A percentile compares a stretch with the other conserved stretches of the same genome.
phyloP scores from a whole-genome alignment of 2,113 vertebrate genomes.

The Corythornis cristatus region DNA sequence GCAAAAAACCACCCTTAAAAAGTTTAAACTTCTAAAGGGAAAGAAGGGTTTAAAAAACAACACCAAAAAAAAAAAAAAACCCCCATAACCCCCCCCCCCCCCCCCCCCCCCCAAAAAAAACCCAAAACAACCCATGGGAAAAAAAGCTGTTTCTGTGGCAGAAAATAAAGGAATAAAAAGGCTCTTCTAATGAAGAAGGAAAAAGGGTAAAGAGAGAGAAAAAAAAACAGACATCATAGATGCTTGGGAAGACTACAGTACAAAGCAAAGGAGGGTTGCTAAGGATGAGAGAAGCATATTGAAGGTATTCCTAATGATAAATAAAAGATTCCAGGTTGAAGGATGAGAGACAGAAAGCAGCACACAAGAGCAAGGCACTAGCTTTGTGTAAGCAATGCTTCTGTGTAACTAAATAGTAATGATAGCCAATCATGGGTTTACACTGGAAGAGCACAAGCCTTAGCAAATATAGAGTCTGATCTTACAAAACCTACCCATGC shows the following conservation, averaged over 20 bases:
- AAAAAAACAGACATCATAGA: not conserved
- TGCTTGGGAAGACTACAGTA: not conserved
- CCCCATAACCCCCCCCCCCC: too few species aligned
- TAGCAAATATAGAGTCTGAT: not conserved
- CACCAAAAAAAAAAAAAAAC: too few species aligned
- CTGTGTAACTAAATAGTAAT: not conserved
- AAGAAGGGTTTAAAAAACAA: too few species aligned
- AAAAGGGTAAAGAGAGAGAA: not conserved
- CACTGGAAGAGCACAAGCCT: not conserved
- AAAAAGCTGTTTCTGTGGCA: not conserved
- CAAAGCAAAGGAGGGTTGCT: not conserved
- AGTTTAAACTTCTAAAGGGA: too few species aligned
- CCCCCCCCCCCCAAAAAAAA: too few species aligned
- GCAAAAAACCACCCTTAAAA: too few species aligned
- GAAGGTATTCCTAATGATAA: not conserved
- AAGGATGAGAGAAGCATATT: not conserved
- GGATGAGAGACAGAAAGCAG: not conserved
- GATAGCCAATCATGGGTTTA: not conserved
- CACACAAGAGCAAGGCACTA: not conserved
- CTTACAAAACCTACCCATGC: not conserved
- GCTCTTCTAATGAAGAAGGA: not conserved
- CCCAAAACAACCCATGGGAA: too few species aligned
- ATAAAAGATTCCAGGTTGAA: not conserved
- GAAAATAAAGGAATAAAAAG: not conserved
- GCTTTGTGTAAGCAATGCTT: not conserved